Evolutionary conservation across 2,797 vertebrate genomes (phyloP), one percentile per base, ranked within the genome.

Genomic region (Rhinogobio ventralis): DNA sequence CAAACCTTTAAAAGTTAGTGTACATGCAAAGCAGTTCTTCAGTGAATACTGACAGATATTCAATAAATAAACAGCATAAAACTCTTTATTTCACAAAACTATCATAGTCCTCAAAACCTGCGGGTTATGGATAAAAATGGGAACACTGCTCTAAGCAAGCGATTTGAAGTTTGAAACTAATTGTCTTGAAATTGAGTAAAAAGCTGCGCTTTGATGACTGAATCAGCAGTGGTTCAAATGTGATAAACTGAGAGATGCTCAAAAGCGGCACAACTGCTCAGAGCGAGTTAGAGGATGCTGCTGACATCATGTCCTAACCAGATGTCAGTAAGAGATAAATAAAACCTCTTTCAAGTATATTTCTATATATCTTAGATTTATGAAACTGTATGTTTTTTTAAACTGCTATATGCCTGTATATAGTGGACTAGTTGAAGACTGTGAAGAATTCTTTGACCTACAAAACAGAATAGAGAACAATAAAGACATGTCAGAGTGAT

Each of bases 191-290:
- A 76, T 60, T 17, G 74, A 76, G 53, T 57, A 33, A 60, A 42
- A 76, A 76, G 74, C 74, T 10, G 53, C 15, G 33, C 53, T 76
- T 66, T 79, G 55, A 66, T 66, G 57, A 19, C 60, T 55, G 42
- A 33, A 66, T 9, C 76, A 49, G 33, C 33, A 66, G 57, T 46
- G 76, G 57, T 79, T 79, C 76, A 79, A 79, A 79, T 19, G 76
- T 62, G 76, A 79, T 66, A 28, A 79, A 66, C 76, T 79, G 53
- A 42, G 14, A 77, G 74, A 77, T 0, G 23, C 8, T 57, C 20
- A 39, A 30, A 55, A 74, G 72, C 9, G 6, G 53, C 19, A 20
- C 49, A 55, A 75, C 49, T 36, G 73, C 49, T 75, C 49, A n/a
- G 33, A 75, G 49, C 57, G 23, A 13, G 7, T 13, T 46, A 20